Evolutionary conservation across 1,140 invertebrate genomes (phyloP), one percentile per base, ranked within the genome.

Genomic region (Papilio xuthus): DNA sequence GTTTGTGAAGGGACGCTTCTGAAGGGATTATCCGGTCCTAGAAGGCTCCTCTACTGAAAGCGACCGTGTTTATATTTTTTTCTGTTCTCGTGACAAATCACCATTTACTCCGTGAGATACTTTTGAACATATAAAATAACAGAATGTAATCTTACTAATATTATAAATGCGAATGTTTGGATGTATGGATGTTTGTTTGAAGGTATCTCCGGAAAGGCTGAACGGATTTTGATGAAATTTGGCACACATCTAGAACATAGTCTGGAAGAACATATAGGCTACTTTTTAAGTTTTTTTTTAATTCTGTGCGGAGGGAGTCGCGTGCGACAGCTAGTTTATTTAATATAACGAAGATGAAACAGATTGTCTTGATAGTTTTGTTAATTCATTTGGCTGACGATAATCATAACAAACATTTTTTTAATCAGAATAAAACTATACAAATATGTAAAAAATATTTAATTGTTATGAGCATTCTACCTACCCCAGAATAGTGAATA

Each of bases 1-100:
- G 60, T 67, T 67, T 67, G 60, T 67, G 12, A 67, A 67, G 60
- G 60, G 60, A 67, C 28, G 26, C 60, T 67, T 67, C 26, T 67
- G 60, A 67, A 67, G 60, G 60, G 60, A 67, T 67, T 67, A 67
- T 67, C 60, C 26, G 60, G 60, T 1, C 26, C 60, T 67, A 67
- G 60, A 12, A 7, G 60, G 26, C 32, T 26, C 60, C 60, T 12
- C 20, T 60, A 32, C 60, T 32, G 56, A 60, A 67, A 67, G 26
- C 60, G 60, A 32, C 26, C 60, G 26, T 67, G 60, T 67, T 32
- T 67, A 8, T 67, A 32, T 28, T 32, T 67, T 28, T 67, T 67
- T 67, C 23, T 67, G 32, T 67, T 28, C 13, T 28, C 28, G 60
- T 67, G 60, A 67, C 60, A 67, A 67, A 28, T 28, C 12, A 67